These are phyloP conservation scores for Paguma larvata DNA, from an alignment of 2,797 vertebrate species.

Conservation along the genomic window DNA sequence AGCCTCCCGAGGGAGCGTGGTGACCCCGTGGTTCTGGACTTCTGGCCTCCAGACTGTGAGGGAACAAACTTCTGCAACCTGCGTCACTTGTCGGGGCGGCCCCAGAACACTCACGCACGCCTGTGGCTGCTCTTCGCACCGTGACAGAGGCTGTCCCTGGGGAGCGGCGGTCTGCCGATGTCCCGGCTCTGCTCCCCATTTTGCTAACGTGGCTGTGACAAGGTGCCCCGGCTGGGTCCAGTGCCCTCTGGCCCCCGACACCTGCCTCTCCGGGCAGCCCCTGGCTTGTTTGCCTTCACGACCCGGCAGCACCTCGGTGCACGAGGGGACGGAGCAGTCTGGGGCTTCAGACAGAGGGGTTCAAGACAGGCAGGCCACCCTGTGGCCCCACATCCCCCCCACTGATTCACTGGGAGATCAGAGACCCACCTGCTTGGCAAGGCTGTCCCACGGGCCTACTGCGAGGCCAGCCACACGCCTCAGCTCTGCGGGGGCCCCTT, in stretches of 20 bases:
- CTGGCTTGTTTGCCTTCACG: no score
- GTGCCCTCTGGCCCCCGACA: background rate
- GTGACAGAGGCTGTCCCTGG: accelerated
- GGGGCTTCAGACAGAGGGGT: no score
- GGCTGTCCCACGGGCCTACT: background rate
- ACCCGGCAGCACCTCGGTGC: background rate
- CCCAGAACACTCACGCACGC: accelerated
- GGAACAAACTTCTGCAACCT: no score
- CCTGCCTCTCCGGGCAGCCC: background rate
- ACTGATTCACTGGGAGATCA: accelerated
- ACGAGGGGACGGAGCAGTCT: no score
- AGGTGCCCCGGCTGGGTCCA: background rate
- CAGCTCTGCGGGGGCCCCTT: background rate
- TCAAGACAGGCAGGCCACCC: background rate
- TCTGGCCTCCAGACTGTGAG: background rate
- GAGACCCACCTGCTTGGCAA: background rate
- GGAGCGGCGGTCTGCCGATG: accelerated
- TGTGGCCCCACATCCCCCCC: background rate
- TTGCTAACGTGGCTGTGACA: background rate
- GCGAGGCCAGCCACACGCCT: accelerated
- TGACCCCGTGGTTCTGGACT: no score
- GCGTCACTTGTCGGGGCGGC: no score
- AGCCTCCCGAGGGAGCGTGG: background rate
- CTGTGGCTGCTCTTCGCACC: accelerated
- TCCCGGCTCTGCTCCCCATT: background rate